Evolutionary conservation across 2,888 invertebrate genomes (phyloP).

Genomic region (Drosophila robusta): DNA sequence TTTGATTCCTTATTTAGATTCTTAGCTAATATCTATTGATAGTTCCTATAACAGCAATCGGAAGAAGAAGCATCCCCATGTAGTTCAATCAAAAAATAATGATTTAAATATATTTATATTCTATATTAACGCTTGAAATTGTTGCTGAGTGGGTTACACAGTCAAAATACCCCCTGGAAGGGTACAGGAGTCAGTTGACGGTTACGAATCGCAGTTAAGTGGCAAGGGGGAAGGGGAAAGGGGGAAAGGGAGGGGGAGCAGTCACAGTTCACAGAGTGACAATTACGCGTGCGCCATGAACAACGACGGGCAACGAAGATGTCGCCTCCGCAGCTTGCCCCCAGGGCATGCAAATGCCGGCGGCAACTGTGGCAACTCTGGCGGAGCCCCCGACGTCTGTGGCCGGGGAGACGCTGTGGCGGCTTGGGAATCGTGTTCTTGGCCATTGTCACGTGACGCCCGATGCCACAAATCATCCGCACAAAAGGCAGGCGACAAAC

Average conservation of each 20-base stretch:
- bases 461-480: constrained; percentile 84
- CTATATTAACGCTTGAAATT: too few relatives aligned
- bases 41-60: too few relatives aligned
- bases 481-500: constrained; percentile 77
- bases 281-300: constrained; percentile 72
- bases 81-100: too few relatives aligned
- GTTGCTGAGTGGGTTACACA: neutral
- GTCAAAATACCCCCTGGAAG: neutral
- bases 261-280: constrained; percentile 70
- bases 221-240: constrained; percentile 15
- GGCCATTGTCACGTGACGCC: constrained; percentile 85
- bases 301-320: constrained; percentile 46
- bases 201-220: constrained; percentile 78
- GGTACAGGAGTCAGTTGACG: constrained; percentile 33
- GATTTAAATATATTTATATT: too few relatives aligned
- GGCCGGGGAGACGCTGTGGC: constrained; percentile 20
- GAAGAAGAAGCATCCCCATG: too few relatives aligned
- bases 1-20: too few relatives aligned
- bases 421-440: constrained; percentile 81
- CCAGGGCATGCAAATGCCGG: constrained; percentile 59
- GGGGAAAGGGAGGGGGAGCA: constrained; percentile 8
- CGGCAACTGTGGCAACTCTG: neutral
- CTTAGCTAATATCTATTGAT: too few relatives aligned
- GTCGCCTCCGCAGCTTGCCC: neutral
- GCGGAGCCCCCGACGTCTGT: constrained; percentile 44